phyloP scores from a whole-genome alignment of 1,140 invertebrate genomes.

The Acromyrmex heyeri region DNA sequence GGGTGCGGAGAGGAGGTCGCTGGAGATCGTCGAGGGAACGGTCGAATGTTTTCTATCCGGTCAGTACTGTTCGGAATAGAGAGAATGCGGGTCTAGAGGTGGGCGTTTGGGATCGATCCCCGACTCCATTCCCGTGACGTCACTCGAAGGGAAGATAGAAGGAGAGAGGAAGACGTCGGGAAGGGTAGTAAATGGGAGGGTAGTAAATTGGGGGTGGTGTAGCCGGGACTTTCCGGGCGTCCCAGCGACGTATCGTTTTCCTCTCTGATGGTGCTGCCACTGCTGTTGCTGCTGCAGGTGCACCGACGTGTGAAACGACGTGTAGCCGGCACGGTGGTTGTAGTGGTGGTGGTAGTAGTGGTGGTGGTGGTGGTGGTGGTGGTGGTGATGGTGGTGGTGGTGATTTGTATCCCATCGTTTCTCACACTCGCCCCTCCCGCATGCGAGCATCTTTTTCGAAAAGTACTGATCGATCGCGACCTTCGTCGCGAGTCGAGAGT shows the following conservation, averaged over 20 bases:
- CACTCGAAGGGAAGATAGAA: constrained; percentile 57
- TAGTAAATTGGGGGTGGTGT: background rate
- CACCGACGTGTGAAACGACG: constrained; percentile 60
- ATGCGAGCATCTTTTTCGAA: constrained; percentile 57
- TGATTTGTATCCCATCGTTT: constrained; percentile 38
- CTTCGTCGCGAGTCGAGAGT: constrained; percentile 50
- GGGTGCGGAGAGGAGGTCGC: constrained; percentile 8
- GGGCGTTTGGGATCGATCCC: constrained; percentile 74
- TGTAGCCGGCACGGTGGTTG: constrained; percentile 30
- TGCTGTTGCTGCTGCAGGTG: constrained; percentile 28
- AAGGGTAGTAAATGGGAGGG: background rate
- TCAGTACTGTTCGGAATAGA: constrained; percentile 52
- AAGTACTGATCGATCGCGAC: constrained; percentile 66
- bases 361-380: no score
- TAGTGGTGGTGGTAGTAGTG: background rate
- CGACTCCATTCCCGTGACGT: constrained; percentile 76
- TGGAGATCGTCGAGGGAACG: constrained; percentile 21
- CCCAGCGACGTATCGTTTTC: constrained; percentile 52
- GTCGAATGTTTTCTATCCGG: constrained; percentile 72
- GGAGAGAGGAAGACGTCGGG: constrained; percentile 37
- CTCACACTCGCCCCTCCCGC: background rate
- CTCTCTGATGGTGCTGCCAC: constrained; percentile 60
- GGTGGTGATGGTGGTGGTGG: background rate
- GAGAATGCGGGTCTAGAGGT: constrained; percentile 50
- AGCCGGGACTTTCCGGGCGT: constrained; percentile 68